Evolutionary conservation across 2,888 invertebrate species (phyloP).

Genomic region (Ormia ochracea): DNA sequence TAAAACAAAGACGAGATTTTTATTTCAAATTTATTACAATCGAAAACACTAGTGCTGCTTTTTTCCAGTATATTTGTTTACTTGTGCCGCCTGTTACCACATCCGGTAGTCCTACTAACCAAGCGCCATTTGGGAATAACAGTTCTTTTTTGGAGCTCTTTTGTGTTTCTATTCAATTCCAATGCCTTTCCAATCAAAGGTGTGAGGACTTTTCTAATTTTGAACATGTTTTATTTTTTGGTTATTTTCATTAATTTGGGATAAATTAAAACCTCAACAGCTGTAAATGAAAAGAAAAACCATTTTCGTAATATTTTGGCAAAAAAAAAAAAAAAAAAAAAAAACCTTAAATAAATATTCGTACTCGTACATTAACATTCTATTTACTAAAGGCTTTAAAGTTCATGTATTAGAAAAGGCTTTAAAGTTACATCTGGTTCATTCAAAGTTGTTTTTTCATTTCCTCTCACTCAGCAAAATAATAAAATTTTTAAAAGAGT

Average conservation of each 20-base stretch:
- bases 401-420: too few species aligned
- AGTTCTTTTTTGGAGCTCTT: neutral
- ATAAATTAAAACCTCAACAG: constrained; percentile 75
- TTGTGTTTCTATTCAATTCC: constrained; percentile 9
- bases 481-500: too few species aligned
- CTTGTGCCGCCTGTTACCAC: constrained; percentile 43
- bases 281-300: constrained; percentile 46
- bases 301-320: neutral
- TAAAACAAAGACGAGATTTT: constrained; percentile 50
- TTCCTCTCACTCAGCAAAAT: too few species aligned
- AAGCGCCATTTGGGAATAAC: constrained; percentile 39
- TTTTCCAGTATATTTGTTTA: constrained; percentile 2
- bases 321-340: too few species aligned
- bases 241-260: constrained; percentile 75
- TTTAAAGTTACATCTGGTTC: too few species aligned
- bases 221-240: constrained; percentile 59
- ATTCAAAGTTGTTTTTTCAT: too few species aligned
- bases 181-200: constrained; percentile 19
- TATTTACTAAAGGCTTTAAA: too few species aligned
- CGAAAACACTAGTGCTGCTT: neutral
- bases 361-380: too few species aligned
- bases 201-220: constrained; percentile 48
- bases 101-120: constrained; percentile 47
- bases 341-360: neutral
- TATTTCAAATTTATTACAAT: constrained; percentile 21